phyloP scores from a whole-genome alignment of 2,888 invertebrate genomes.

The Siphlonurus alternatus region DNA sequence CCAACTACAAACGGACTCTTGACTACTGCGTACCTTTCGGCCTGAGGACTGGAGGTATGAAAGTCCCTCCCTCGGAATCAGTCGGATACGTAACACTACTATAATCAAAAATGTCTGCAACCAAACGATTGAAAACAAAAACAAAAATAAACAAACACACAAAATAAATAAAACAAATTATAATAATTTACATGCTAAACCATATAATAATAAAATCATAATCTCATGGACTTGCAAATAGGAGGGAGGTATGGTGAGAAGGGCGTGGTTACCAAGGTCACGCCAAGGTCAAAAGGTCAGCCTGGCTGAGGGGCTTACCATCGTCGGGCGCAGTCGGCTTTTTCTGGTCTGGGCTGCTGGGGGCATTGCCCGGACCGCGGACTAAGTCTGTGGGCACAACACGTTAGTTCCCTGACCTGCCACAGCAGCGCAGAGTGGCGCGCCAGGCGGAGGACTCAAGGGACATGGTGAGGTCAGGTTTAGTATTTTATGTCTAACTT shows the following conservation, averaged over 20 bases:
- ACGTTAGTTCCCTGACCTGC: too few relatives aligned
- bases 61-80: constrained; percentile 52
- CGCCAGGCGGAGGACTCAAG: too few relatives aligned
- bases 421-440: too few relatives aligned
- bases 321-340: constrained; percentile 51
- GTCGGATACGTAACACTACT: constrained; percentile 57
- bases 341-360: constrained; percentile 31
- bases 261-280: neutral
- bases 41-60: constrained; percentile 49
- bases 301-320: constrained; percentile 34
- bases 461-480: too few relatives aligned
- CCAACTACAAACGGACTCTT: too few relatives aligned
- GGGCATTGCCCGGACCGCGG: neutral
- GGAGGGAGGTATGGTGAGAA: neutral
- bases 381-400: neutral
- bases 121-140: constrained; percentile 13
- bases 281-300: too few relatives aligned
- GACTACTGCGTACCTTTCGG: constrained; percentile 50
- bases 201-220: too few relatives aligned
- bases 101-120: constrained; percentile 55
- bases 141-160: constrained; percentile 14
- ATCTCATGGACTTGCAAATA: too few relatives aligned
- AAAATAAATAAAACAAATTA: neutral
- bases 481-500: too few relatives aligned
- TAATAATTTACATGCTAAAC: neutral